A percentile compares a stretch with the other conserved stretches of the same genome.
phyloP scores from a whole-genome alignment of 1,140 invertebrate genomes.

The Ctenoplectra terminalis region DNA sequence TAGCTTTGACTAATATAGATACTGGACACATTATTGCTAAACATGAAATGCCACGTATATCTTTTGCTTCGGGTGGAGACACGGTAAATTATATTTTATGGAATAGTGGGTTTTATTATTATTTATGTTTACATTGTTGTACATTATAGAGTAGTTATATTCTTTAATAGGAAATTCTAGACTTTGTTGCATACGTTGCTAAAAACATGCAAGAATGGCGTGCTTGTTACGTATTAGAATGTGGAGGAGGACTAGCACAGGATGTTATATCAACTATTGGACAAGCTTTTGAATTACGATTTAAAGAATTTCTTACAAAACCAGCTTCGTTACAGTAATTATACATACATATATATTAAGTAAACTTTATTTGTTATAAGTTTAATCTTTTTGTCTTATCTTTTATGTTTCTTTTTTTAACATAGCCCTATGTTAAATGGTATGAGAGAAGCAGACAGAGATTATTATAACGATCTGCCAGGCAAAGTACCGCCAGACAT shows the following conservation, averaged over 20 bases:
- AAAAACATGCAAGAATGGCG: conserved; percentile 95
- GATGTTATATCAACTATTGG: conserved; percentile 99
- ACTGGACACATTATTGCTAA: conserved; percentile 93
- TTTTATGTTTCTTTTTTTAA: conserved; percentile 34
- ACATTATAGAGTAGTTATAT: conserved; percentile 30
- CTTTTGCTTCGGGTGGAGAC: conserved; percentile 98
- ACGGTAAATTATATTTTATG: conserved; percentile 85
- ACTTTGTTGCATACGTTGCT: conserved; percentile 99
- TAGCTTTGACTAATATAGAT: conserved; percentile 93
- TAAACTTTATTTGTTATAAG: neutral
- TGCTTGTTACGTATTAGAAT: conserved; percentile 98
- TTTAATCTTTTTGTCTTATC: conserved; percentile 6
- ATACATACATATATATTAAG: neutral
- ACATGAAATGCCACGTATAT: conserved; percentile 98
- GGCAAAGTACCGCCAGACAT: conserved; percentile 96
- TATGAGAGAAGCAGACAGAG: conserved; percentile 88
- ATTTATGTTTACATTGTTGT: neutral
- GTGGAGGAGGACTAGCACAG: conserved; percentile 95
- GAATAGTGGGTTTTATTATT: neutral
- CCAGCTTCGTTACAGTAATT: conserved; percentile 84
- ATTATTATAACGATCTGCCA: conserved; percentile 99
- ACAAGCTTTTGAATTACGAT: conserved; percentile 97
- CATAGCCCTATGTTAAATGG: conserved; percentile 79
- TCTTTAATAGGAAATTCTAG: conserved; percentile 92
- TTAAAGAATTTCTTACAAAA: conserved; percentile 94